Evolutionary conservation across 2,888 invertebrate species (phyloP).

Genomic region (Pollenia griseotomentosa): DNA sequence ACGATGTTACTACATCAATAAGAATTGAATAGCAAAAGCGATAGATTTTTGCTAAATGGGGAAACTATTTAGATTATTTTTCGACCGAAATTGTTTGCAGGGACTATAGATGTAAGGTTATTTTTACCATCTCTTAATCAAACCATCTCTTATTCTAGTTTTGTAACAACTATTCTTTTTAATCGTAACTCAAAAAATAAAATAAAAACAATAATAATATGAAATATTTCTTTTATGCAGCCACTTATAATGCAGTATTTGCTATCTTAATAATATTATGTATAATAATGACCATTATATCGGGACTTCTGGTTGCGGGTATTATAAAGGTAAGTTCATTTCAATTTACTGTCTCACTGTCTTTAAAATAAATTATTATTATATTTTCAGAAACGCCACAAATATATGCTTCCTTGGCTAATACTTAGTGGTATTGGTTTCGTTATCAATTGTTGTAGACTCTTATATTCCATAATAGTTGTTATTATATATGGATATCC

Average conservation of each 20-base stretch:
- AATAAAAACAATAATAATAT: too few relatives aligned
- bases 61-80: too few relatives aligned
- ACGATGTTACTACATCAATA: too few relatives aligned
- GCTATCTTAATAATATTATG: background rate
- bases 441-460: background rate
- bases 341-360: background rate
- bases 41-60: too few relatives aligned
- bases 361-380: background rate
- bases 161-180: too few relatives aligned
- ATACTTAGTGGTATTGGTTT: background rate
- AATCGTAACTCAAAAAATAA: too few relatives aligned
- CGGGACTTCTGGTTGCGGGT: conserved; percentile 5
- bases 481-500: background rate
- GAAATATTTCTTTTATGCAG: too few relatives aligned
- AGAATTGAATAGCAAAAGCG: too few relatives aligned
- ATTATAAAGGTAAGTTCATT: conserved; percentile 28
- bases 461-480: background rate
- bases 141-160: too few relatives aligned
- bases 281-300: conserved; percentile 14
- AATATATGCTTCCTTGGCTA: background rate
- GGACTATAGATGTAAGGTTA: too few relatives aligned
- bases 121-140: too few relatives aligned
- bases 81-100: too few relatives aligned
- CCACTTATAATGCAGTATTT: background rate
- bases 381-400: conserved; percentile 10